These are phyloP conservation scores for Heloderma charlesbogerti DNA, from an alignment of 2,113 vertebrate species.

Conservation along the genomic window DNA sequence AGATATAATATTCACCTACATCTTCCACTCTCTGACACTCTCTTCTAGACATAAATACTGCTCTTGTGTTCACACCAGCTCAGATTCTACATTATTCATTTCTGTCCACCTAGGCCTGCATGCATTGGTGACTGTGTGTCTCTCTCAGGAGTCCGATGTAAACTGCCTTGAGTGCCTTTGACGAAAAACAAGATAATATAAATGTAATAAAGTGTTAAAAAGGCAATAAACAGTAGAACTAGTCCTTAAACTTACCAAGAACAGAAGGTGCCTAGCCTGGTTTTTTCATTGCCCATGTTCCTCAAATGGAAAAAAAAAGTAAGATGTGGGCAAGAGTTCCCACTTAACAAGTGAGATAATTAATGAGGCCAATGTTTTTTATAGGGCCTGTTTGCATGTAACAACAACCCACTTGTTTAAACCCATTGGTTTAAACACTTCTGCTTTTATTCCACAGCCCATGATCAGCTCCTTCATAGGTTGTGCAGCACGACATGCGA, in stretches of 20 bases:
- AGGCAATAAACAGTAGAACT: background rate
- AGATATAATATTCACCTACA: background rate
- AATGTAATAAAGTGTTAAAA: too few species aligned
- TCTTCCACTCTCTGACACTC: background rate
- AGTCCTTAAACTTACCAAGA: background rate
- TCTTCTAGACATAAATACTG: background rate
- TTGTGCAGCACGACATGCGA: too few species aligned
- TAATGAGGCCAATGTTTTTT: too few species aligned
- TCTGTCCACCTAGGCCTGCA: background rate
- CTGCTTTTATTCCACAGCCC: too few species aligned
- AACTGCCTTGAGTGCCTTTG: background rate
- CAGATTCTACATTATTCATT: background rate
- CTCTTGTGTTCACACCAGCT: background rate
- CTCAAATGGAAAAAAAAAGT: background rate
- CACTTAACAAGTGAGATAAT: background rate
- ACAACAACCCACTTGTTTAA: too few species aligned
- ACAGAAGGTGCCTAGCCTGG: background rate
- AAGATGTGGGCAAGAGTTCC: background rate
- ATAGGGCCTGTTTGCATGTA: too few species aligned
- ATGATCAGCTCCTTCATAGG: too few species aligned
- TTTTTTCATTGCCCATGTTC: background rate
- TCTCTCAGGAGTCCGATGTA: background rate
- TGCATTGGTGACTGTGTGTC: background rate
- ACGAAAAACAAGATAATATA: background rate
- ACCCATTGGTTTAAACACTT: too few species aligned